Evolutionary conservation across 2,113 vertebrate species (phyloP).

Genomic region (Polypterus bichir): DNA sequence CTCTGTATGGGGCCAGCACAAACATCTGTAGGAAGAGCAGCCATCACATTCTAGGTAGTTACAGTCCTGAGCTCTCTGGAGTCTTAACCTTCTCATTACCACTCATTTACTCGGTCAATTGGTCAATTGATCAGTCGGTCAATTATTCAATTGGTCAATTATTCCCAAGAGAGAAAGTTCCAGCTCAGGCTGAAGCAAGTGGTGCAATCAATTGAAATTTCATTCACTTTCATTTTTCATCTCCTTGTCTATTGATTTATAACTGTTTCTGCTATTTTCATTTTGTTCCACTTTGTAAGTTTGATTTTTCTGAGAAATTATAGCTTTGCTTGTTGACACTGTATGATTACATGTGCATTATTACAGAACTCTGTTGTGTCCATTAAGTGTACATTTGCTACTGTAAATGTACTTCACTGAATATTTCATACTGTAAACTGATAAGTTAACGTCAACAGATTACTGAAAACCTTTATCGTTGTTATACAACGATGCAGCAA

Average conservation of each 20-base stretch:
- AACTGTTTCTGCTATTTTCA: constrained; percentile 16
- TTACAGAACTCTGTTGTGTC: too few relatives aligned
- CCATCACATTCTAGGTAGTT: too few relatives aligned
- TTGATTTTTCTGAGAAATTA: constrained; percentile 23
- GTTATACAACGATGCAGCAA: too few relatives aligned
- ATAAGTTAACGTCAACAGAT: too few relatives aligned
- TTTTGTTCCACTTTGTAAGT: constrained; percentile 28
- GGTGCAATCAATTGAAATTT: constrained; percentile 35
- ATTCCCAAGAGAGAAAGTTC: constrained; percentile 19
- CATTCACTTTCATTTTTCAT: constrained; percentile 26
- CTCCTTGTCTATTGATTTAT: constrained; percentile 23
- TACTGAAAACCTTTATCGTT: too few relatives aligned
- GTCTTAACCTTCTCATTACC: constrained; percentile 15
- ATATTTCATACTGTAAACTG: too few relatives aligned
- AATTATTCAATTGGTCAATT: constrained; percentile 26
- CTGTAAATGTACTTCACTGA: too few relatives aligned
- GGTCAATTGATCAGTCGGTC: constrained; percentile 20
- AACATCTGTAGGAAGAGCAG: too few relatives aligned
- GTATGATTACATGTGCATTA: too few relatives aligned
- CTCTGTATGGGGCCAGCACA: too few relatives aligned
- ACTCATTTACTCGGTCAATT: constrained; percentile 25
- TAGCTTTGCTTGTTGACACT: too few relatives aligned
- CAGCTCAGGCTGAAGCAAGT: constrained; percentile 28
- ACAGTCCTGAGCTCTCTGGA: constrained; percentile 1
- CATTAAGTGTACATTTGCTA: too few relatives aligned